Evolutionary conservation across 2,797 vertebrate genomes (phyloP).

Genomic region (Crocodylus rhombifer): DNA sequence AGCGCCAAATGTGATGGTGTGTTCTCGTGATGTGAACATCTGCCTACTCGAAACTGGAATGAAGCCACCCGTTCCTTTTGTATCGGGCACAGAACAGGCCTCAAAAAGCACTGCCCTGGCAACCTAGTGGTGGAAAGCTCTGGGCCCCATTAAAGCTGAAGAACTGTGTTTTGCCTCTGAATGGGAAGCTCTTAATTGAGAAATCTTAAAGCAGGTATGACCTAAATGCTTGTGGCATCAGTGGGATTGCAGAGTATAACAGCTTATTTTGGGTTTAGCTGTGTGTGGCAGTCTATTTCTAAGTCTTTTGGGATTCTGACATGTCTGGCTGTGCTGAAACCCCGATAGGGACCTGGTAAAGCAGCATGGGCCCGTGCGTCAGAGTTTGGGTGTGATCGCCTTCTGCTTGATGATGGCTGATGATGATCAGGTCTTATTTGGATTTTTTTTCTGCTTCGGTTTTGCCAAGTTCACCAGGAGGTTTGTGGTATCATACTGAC

Average conservation of each 20-base stretch:
- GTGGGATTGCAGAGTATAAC: neutral
- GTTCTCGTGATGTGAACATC: rapidly evolving
- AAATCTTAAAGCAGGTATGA: slow-evolving; percentile 35
- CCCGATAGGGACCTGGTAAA: neutral
- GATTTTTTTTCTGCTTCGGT: neutral
- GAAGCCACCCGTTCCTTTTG: neutral
- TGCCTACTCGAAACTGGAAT: neutral
- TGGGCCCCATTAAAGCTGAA: neutral
- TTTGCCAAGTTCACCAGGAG: rapidly evolving
- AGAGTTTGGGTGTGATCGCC: neutral
- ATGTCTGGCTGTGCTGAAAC: too few relatives aligned
- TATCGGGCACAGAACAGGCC: rapidly evolving
- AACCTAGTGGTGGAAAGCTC: rapidly evolving
- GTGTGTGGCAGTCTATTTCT: neutral
- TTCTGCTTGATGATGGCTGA: neutral
- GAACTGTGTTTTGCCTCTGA: neutral
- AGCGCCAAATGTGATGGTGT: rapidly evolving
- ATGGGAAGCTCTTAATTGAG: neutral
- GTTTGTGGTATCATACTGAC: neutral
- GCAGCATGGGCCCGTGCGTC: neutral
- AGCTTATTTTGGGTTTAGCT: neutral
- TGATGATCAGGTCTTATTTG: too few relatives aligned
- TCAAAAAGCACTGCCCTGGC: neutral
- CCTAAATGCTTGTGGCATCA: neutral
- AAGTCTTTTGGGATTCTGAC: neutral